Base-by-base conservation (phyloP, 1,140 invertebrate genomes). In the Aporrectodea caliginosa region DNA sequence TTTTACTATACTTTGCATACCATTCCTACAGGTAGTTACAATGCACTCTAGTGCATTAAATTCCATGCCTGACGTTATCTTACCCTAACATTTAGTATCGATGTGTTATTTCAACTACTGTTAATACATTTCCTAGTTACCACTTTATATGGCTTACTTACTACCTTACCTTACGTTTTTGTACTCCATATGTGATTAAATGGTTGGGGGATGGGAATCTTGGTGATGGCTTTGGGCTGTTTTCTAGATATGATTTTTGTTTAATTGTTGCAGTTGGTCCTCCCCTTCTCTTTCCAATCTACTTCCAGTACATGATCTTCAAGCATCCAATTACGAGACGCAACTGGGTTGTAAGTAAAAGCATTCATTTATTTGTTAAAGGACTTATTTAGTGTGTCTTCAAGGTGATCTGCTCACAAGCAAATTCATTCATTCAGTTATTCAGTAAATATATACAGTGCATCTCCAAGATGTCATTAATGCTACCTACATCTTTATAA, bases 271-370 rank as follows among this genome's bases (percentile, higher is more conserved):
- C 84, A 87, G 86, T 87, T 78, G 87, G 86, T 6, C 87, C 87
- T 68, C 88, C 88, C 32, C 81, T 89, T 12, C 79, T 88, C 80
- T 88, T 88, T 79, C 88, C 88, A 16, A 83, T 88, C 1, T 88
- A 87, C 74, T 88, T 88, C 83, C 87, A 88, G 82, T 81, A 84
- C 73, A 87, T 86, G 84, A 79, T 86, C 31, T 85, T 89, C 73
- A 83, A 85, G 75, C 86, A 85, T 82, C 83, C 85, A 27, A 84
- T 85, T 76, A 84, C 82, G 0, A 83, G 88, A 69, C 83, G 78
- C 0, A 79, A 82, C 33, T 84, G 81, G 73, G 43, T 77, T 69
- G 83, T 83, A 68, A 77, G 80, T 78, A 22, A 12, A 12, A 58
- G 22, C 43, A 58, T 22, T 58, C 22, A 58, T 12, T 58, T 58